Base-by-base conservation (phyloP, 1,140 invertebrate species). In the Olivierus martensii region DNA sequence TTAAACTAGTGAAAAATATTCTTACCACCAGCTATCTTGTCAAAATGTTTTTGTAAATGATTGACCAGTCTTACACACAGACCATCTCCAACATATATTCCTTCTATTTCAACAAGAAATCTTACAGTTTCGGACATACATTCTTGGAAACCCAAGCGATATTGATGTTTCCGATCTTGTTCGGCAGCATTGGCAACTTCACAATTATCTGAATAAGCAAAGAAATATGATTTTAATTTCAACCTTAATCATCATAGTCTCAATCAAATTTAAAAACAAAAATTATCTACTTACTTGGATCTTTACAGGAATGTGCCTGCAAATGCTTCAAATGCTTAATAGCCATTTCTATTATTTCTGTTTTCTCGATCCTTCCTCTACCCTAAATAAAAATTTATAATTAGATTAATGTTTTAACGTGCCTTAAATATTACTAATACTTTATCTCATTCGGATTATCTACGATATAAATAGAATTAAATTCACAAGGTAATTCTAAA, bases 311-410 rank as follows among this genome's bases (percentile, higher is more conserved):
- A 57, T 71, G 70, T 14, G 55, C 62, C 60, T 91, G 86, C 39
- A 94, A 70, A 71, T 87, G 81, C 66, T 89, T 89, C 53, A 94
- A 79, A 63, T 95, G 88, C 50, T 87, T 80, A 46, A 95, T 95
- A 12, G 91, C 91, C 90, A 97, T 93, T 71, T 97, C 92, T 49
- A 97, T 94, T 50, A 97, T 95, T 73, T 97, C 92, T 0, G 92
- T 97, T 70, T 97, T 97, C 65, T 97, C 92, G 12, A 96, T 89
- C 9, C 92, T 75, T 11, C 92, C 91, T 45, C 91, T 77, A 3
- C 90, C 90, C 69, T 73, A 55, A 22, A 59, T n/a, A n/a, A n/a
- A n/a, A n/a, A n/a, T n/a, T n/a, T n/a, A n/a, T n/a, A n/a, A n/a
- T n/a, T n/a, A n/a, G n/a, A n/a, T n/a, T n/a, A n/a, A n/a, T n/a